These are phyloP conservation scores for Synanthedon tipuliformis DNA, from an alignment of 2,888 invertebrate genomes.

Conservation along the genomic window DNA sequence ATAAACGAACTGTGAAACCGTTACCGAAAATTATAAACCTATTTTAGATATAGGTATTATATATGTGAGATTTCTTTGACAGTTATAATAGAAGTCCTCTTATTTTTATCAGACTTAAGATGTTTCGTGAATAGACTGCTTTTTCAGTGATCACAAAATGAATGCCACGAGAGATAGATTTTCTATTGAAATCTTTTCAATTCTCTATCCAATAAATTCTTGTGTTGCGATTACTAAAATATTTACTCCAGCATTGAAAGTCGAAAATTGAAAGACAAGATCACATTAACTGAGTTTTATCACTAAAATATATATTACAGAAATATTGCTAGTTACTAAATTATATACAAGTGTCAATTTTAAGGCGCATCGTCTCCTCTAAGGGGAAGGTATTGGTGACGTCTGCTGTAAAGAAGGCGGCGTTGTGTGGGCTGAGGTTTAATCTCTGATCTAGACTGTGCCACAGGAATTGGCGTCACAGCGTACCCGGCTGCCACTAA, in stretches of 20 bases:
- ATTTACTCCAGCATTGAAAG: not conserved
- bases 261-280: conserved; percentile 3
- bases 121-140: too few relatives aligned
- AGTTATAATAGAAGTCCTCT: too few relatives aligned
- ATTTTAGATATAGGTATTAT: too few relatives aligned
- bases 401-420: conserved; percentile 34
- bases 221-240: not conserved
- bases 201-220: too few relatives aligned
- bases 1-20: too few relatives aligned
- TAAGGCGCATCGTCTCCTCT: conserved; percentile 60
- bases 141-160: too few relatives aligned
- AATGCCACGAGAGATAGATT: too few relatives aligned
- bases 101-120: too few relatives aligned
- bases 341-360: conserved; percentile 42
- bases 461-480: conserved; percentile 62
- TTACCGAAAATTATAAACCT: too few relatives aligned
- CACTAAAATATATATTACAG: conserved; percentile 31
- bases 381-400: conserved; percentile 54
- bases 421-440: conserved; percentile 31
- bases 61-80: too few relatives aligned
- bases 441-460: conserved; percentile 39
- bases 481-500: conserved; percentile 62
- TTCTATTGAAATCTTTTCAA: too few relatives aligned
- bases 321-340: conserved; percentile 25
- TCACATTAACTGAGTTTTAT: conserved; percentile 7